These are phyloP conservation scores for Zosterops japonicus DNA, from an alignment of 2,113 vertebrate species.

Conservation along the genomic window DNA sequence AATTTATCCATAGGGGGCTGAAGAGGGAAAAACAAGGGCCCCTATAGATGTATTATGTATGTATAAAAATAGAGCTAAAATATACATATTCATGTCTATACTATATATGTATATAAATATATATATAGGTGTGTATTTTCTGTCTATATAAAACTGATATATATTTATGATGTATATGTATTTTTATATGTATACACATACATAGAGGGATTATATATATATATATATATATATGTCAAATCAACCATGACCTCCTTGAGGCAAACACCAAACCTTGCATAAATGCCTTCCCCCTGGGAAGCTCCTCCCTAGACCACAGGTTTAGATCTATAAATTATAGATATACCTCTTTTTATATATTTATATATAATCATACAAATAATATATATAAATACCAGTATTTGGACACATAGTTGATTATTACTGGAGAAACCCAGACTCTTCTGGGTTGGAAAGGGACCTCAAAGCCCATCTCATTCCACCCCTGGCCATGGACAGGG, in stretches of 20 bases:
- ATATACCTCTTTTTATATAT: too few relatives aligned
- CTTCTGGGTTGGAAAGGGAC: not conserved
- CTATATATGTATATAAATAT: not conserved
- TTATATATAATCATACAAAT: not conserved
- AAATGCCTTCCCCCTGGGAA: not conserved
- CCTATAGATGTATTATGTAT: accelerated
- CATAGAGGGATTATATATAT: not conserved
- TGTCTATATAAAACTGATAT: not conserved
- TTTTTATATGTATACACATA: too few relatives aligned
- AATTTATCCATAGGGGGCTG: not conserved
- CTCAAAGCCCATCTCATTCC: not conserved
- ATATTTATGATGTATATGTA: not conserved
- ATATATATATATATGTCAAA: not conserved
- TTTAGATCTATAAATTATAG: not conserved
- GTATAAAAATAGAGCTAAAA: not conserved
- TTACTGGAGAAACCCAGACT: not conserved
- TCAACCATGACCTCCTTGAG: not conserved
- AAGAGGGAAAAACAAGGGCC: not conserved
- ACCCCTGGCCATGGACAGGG: not conserved
- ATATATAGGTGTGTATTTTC: not conserved
- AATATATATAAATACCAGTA: not conserved
- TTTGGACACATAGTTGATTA: not conserved
- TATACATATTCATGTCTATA: not conserved
- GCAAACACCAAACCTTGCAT: not conserved
- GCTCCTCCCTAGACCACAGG: not conserved